Conservation (phyloP, 1,140 invertebrate genomes). For the Dermatophagoides farinae region DNA sequence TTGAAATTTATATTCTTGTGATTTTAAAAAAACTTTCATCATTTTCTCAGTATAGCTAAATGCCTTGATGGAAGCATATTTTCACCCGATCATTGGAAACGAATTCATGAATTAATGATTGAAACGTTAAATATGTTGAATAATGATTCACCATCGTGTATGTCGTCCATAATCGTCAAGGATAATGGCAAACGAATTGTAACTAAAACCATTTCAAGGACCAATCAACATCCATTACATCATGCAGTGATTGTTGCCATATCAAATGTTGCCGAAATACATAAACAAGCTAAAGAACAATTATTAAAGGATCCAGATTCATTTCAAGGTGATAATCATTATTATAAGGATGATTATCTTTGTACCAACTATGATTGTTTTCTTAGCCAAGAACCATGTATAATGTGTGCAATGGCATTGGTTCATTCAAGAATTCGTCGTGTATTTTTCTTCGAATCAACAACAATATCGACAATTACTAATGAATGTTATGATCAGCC, state of each 20-base stretch:
- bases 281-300: conserved; percentile 43
- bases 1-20: background rate
- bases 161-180: background rate
- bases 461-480: background rate
- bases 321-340: background rate
- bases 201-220: background rate
- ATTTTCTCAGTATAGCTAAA: conserved; percentile 13
- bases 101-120: conserved; percentile 9
- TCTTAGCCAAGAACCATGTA: conserved; percentile 60
- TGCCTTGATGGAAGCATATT: conserved; percentile 15
- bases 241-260: conserved; percentile 67
- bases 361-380: conserved; percentile 51
- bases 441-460: conserved; percentile 44
- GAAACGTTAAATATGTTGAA: background rate
- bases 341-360: conserved; percentile 15
- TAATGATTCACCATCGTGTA: background rate
- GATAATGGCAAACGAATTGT: background rate
- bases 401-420: conserved; percentile 78
- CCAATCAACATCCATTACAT: conserved; percentile 36
- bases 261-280: conserved; percentile 56
- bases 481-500: conserved; percentile 39
- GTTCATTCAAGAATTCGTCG: conserved; percentile 60
- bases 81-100: background rate
- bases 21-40: background rate
- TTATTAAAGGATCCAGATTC: background rate